Conservation (phyloP, 92 coral and sea anemone species). For the Palythoa heliodiscus region DNA sequence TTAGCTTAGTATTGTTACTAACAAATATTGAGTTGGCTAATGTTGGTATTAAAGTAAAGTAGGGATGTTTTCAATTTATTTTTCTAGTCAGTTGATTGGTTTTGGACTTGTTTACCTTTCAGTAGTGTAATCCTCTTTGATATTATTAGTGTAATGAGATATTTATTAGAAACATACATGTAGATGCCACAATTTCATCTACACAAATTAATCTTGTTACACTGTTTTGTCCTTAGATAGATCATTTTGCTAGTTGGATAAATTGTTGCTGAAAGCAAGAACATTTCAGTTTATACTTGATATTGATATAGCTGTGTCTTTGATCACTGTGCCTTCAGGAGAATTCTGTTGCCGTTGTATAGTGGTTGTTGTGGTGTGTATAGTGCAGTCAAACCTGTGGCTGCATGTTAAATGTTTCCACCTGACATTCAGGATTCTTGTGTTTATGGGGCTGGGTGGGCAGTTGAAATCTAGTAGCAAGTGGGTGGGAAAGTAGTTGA, state of each 20-base stretch:
- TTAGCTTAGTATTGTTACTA: too few relatives aligned
- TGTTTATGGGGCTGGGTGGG: not conserved
- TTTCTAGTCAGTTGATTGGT: too few relatives aligned
- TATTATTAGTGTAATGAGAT: too few relatives aligned
- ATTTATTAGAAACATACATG: too few relatives aligned
- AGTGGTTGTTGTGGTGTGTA: not conserved
- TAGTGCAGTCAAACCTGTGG: conserved; percentile 7
- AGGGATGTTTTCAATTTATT: too few relatives aligned
- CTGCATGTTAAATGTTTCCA: conserved; percentile 4
- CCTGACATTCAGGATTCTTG: conserved; percentile 37
- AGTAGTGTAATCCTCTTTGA: too few relatives aligned
- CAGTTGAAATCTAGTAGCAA: not conserved
- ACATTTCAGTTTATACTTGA: not conserved
- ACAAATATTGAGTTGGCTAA: too few relatives aligned
- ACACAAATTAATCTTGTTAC: not conserved
- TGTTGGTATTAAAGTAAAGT: too few relatives aligned
- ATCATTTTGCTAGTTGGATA: not conserved
- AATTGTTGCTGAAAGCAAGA: not conserved
- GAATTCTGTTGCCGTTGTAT: not conserved
- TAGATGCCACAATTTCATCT: too few relatives aligned
- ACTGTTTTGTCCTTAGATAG: not conserved
- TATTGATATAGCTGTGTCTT: not conserved
- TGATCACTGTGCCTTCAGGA: not conserved
- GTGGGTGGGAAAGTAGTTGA: not conserved
- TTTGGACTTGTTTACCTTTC: too few relatives aligned